Percentiles rank a stretch among this genome's conserved stretches.
Evolutionary conservation across 2,113 vertebrate species (phyloP).

Genomic region (Dermatemys mawii): DNA sequence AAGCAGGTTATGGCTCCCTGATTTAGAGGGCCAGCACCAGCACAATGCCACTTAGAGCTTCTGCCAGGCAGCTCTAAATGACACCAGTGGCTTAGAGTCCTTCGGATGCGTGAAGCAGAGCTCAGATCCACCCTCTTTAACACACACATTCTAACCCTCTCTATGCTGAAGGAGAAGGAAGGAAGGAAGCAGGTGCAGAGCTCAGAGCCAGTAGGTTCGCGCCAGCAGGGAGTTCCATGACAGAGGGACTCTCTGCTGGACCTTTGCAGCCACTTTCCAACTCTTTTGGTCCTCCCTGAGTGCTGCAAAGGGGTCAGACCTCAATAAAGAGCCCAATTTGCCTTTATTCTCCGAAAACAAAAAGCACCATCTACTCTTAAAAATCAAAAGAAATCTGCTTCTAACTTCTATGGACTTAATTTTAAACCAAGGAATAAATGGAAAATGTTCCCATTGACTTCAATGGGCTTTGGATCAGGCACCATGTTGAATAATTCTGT

Average conservation of each 20-base stretch:
- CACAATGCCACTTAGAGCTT: neutral
- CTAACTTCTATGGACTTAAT: neutral
- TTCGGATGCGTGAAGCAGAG: rapidly evolving
- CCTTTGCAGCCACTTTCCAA: neutral
- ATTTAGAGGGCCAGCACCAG: neutral
- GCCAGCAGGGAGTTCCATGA: neutral
- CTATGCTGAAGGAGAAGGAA: neutral
- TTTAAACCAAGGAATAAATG: neutral
- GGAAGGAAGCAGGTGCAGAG: neutral
- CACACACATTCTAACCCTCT: rapidly evolving
- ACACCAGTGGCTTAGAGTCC: neutral
- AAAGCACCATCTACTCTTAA: neutral
- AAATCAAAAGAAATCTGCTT: neutral
- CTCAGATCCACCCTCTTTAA: neutral
- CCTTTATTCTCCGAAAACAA: neutral
- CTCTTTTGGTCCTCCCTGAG: neutral
- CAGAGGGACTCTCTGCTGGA: neutral
- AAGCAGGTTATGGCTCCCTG: rapidly evolving
- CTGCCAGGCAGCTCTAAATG: neutral
- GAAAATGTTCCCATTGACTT: neutral
- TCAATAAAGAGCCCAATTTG: neutral
- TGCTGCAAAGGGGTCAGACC: neutral
- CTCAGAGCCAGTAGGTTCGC: neutral
- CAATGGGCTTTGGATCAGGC: neutral
- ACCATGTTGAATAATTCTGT: neutral